Evolutionary conservation across 2,797 vertebrate species (phyloP).

Genomic region (Acomys russatus): DNA sequence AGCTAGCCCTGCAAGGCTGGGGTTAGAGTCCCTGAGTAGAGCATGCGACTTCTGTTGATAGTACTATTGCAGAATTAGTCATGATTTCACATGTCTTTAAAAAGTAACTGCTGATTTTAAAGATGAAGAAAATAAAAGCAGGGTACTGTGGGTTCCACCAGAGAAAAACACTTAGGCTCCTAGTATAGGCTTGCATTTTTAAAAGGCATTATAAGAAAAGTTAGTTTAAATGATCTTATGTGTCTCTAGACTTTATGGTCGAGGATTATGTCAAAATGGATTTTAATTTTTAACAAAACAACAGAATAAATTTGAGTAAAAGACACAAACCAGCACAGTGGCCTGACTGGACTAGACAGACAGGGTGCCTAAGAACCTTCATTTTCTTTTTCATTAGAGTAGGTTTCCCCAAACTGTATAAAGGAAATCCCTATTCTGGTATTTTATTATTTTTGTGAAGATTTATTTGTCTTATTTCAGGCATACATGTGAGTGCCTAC

Average conservation of each 20-base stretch:
- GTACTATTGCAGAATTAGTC: conserved; percentile 8
- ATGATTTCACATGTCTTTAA: conserved; percentile 33
- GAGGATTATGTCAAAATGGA: conserved; percentile 32
- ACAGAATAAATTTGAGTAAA: conserved; percentile 41
- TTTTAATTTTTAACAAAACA: conserved; percentile 6
- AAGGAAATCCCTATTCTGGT: conserved; percentile 48
- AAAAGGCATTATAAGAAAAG: conserved; percentile 53
- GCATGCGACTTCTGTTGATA: neutral
- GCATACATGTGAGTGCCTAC: neutral
- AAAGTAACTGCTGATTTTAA: conserved; percentile 54
- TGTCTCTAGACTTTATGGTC: conserved; percentile 4
- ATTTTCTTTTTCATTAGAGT: conserved; percentile 50
- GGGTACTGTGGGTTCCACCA: neutral
- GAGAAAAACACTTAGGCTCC: conserved; percentile 16
- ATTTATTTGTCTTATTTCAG: neutral
- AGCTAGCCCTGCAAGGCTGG: neutral
- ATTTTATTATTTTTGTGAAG: neutral
- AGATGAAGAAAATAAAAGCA: conserved; percentile 52
- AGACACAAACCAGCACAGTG: conserved; percentile 27
- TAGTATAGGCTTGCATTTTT: neutral
- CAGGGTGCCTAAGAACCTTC: conserved; percentile 45
- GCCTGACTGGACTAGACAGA: neutral
- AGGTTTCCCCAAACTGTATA: conserved; percentile 46
- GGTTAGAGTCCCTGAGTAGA: neutral
- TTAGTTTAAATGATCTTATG: conserved; percentile 58